A percentile compares a stretch with the other conserved stretches of the same genome.
Evolutionary conservation across 2,113 vertebrate species (phyloP).

Genomic region (Numida meleagris): DNA sequence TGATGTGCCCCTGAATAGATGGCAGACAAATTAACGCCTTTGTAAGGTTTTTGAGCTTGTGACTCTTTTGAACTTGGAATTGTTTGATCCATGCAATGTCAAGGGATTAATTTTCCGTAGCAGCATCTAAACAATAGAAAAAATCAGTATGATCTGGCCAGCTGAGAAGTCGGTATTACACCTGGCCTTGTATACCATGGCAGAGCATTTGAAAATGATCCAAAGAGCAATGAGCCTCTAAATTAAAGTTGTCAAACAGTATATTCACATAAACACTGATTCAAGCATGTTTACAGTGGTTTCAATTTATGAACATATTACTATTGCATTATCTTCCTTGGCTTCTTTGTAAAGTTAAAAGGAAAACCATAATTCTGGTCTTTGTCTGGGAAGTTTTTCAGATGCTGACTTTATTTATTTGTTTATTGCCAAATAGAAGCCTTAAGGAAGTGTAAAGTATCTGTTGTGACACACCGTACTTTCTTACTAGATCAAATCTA

Average conservation of each 20-base stretch:
- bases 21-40: not conserved
- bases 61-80: slow-evolving; percentile 30
- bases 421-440: slow-evolving; percentile 43
- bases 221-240: slow-evolving; percentile 15
- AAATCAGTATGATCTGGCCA: slow-evolving; percentile 26
- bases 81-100: not conserved
- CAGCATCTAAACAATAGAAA: slow-evolving; percentile 32
- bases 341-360: slow-evolving; percentile 51
- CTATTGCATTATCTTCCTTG: slow-evolving; percentile 32
- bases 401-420: slow-evolving; percentile 53
- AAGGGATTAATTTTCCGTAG: slow-evolving; percentile 30
- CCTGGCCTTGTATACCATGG: not conserved
- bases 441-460: slow-evolving; percentile 52
- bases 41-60: slow-evolving; percentile 46
- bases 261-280: not conserved
- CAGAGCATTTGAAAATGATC: slow-evolving; percentile 30
- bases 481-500: slow-evolving; percentile 42
- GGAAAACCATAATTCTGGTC: slow-evolving; percentile 24
- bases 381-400: slow-evolving; percentile 13
- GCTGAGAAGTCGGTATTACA: slow-evolving; percentile 35
- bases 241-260: slow-evolving; percentile 39
- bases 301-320: slow-evolving; percentile 47
- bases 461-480: not conserved
- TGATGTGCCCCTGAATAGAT: slow-evolving; percentile 1
- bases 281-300: not conserved